Percentiles rank a stretch among this genome's conserved stretches.
These are phyloP conservation scores for Decapterus maruadsi DNA, from an alignment of 2,797 vertebrate species.

Conservation along the genomic window DNA sequence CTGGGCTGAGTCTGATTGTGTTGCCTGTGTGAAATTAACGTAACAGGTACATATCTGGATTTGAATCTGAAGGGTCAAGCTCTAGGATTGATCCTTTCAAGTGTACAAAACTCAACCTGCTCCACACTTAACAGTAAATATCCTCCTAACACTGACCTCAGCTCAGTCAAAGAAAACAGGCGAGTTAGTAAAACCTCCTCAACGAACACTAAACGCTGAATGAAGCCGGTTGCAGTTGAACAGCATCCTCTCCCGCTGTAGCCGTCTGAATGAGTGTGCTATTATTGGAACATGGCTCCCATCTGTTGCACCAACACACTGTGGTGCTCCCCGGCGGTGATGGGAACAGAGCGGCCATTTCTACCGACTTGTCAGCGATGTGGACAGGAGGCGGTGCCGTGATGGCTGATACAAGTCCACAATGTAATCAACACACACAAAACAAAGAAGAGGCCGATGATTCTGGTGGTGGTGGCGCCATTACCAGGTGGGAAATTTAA, in stretches of 20 bases:
- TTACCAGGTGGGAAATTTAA: no score
- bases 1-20: neutral
- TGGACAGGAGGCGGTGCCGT: neutral
- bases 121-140: no score
- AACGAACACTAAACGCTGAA: no score
- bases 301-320: constrained; percentile 23
- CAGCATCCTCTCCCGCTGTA: neutral
- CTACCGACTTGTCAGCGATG: neutral
- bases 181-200: no score
- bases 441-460: neutral
- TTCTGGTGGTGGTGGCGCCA: neutral
- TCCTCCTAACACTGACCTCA: neutral
- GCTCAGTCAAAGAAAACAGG: neutral
- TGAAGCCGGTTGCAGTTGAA: neutral
- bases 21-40: neutral
- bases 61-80: no score
- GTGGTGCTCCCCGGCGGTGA: neutral
- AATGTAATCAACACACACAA: neutral
- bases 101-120: no score
- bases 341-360: constrained; percentile 3
- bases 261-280: neutral
- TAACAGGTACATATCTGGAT: no score
- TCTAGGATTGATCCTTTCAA: no score
- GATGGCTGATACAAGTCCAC: neutral
- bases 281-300: constrained; percentile 14